Evolutionary conservation across 2,888 invertebrate species (phyloP).

Genomic region (Lasioglossum villosulum): DNA sequence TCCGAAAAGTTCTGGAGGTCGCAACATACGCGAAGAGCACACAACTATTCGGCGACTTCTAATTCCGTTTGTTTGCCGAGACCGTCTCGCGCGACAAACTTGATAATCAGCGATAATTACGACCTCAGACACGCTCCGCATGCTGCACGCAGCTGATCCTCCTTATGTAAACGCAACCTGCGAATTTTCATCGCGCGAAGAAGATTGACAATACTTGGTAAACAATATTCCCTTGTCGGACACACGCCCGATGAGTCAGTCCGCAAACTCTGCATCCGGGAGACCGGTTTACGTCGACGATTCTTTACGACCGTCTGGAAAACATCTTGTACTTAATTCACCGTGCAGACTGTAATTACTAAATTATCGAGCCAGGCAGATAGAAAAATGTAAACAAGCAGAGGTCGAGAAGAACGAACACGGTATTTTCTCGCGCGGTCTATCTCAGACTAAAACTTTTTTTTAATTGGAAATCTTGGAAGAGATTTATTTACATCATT

Average conservation of each 20-base stretch:
- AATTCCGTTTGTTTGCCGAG: background rate
- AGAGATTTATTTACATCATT: too few relatives aligned
- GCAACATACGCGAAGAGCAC: background rate
- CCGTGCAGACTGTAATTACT: background rate
- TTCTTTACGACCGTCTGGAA: background rate
- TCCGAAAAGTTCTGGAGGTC: background rate
- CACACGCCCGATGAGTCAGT: background rate
- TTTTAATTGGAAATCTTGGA: too few relatives aligned
- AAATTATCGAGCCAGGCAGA: background rate
- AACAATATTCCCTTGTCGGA: background rate
- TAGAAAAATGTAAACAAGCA: background rate
- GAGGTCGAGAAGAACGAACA: background rate
- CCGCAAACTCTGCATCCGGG: background rate
- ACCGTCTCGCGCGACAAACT: background rate
- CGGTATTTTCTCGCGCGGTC: background rate
- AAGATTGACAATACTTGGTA: background rate
- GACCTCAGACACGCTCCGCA: background rate
- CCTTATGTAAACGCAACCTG: conserved; percentile 10
- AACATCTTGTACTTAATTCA: background rate
- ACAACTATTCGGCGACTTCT: background rate
- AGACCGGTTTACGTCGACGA: background rate
- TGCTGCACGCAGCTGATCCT: background rate
- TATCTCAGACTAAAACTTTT: too few relatives aligned
- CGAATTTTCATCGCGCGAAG: background rate
- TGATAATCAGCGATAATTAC: conserved; percentile 37